phyloP scores from a whole-genome alignment of 2,113 vertebrate species.

The Castor canadensis region DNA sequence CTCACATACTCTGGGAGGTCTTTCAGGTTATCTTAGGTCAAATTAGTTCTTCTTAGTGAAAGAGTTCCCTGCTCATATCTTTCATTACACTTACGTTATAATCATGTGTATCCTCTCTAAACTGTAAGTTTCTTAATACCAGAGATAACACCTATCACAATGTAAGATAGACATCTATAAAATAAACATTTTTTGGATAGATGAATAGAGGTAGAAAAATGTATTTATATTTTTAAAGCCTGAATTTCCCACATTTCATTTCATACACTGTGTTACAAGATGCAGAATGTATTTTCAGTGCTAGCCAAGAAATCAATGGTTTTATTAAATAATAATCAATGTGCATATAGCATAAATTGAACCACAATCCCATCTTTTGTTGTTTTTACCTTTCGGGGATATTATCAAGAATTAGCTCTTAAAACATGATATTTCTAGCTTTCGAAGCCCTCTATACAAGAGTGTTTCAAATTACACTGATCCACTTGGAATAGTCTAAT shows the following conservation, averaged over 20 bases:
- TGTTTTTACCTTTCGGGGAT: background rate
- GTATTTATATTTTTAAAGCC: background rate
- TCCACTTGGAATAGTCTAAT: background rate
- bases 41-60: background rate
- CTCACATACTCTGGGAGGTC: background rate
- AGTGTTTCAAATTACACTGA: background rate
- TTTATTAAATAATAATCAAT: background rate
- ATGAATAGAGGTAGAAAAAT: background rate
- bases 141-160: background rate
- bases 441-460: background rate
- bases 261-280: background rate
- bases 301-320: background rate
- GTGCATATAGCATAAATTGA: background rate
- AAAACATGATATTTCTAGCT: background rate
- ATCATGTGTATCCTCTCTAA: background rate
- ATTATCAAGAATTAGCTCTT: background rate
- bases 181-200: slow-evolving; percentile 1
- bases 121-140: background rate
- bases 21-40: background rate
- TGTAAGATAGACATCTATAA: background rate
- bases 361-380: background rate
- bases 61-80: background rate
- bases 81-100: background rate
- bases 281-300: background rate
- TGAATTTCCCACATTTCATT: background rate